phyloP scores from a whole-genome alignment of 2,797 vertebrate species.

The Gallinago stenura region DNA sequence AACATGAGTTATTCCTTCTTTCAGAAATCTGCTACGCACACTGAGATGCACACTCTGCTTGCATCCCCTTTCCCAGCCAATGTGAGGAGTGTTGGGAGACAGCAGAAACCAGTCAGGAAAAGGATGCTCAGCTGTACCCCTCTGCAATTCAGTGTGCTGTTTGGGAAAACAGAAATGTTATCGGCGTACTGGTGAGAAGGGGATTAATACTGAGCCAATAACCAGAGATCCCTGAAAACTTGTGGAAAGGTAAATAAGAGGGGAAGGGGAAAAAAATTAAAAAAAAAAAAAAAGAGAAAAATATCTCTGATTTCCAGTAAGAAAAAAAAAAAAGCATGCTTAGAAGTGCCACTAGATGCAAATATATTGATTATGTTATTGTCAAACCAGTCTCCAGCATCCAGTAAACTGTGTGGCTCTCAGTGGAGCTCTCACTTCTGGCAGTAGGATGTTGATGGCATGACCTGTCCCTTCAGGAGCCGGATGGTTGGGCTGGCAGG shows the following conservation, averaged over 20 bases:
- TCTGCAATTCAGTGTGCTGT: not conserved
- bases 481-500: not conserved
- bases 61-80: not conserved
- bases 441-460: rapidly evolving
- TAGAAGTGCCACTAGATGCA: not conserved
- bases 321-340: not conserved
- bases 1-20: not conserved
- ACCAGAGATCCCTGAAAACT: not conserved
- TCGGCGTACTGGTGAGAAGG: not conserved
- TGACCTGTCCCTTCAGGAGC: not conserved
- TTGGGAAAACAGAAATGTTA: not conserved
- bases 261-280: too few relatives aligned
- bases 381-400: not conserved
- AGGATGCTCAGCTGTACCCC: not conserved
- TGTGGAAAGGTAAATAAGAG: not conserved
- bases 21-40: not conserved
- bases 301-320: not conserved
- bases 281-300: not conserved
- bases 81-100: rapidly evolving
- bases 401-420: rapidly evolving
- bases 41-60: not conserved
- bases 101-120: not conserved
- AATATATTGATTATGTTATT: not conserved
- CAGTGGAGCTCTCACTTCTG: not conserved
- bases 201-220: not conserved